Base-by-base conservation (phyloP, 2,113 vertebrate genomes). In the Capreolus pygargus region DNA sequence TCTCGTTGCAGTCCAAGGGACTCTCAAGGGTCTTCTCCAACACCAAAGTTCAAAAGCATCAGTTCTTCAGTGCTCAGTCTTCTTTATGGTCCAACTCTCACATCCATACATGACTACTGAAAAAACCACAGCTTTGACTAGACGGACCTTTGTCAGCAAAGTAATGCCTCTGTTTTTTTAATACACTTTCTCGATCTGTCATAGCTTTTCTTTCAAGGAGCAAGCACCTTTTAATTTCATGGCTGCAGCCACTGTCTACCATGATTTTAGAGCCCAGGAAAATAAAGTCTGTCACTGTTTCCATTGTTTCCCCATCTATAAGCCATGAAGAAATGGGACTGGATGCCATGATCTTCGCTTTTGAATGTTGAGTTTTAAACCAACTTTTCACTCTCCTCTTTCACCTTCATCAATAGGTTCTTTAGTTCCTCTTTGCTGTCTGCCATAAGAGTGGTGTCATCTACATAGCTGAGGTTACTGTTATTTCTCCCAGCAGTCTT, bases 101-200 rank as follows among this genome's bases (percentile, higher is more conserved):
- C n/a, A 70, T 21, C 17, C 9, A 70, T 10, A 70, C 64, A 5
- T 36, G 64, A 70, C n/a, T 70, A 21, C 9, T 70, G n/a, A 19
- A 11, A 36, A 67, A 70, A 70, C n/a, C n/a, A 70, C 17, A 36
- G n/a, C 17, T 70, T 70, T 21, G n/a, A 70, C 17, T 70, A 70
- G n/a, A 36, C 0, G 4, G n/a, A 70, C 33, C 17, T 36, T 70
- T 21, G 64, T 36, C 1, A 0, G 4, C n/a, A 36, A 36, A 70
- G 17, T 21, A 36, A 21, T 70, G n/a, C 0, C n/a, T 70, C 64
- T 70, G 16, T 21, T 70, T 70, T 67, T 67, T 36, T 12, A 70
- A 36, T 70, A 36, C 60, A 33, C 17, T 70, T 70, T 70, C 17
- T 21, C 4, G 0, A 70, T 36, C 21, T 70, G 64, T 70, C 64